Base-by-base conservation (phyloP, 2,888 invertebrate species). In the Ischnus inquisitorius region DNA sequence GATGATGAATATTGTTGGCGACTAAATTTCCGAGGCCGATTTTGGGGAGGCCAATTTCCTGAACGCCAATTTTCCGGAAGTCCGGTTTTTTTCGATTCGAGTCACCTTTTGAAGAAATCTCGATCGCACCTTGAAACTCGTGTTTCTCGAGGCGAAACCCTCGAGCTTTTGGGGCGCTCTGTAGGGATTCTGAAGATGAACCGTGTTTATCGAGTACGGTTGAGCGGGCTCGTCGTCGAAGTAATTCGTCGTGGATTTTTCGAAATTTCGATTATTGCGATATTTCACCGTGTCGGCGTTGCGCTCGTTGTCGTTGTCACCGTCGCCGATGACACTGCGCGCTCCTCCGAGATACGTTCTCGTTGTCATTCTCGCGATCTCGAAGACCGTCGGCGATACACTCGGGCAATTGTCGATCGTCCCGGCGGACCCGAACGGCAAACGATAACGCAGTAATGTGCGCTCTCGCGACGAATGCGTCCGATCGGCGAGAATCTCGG, bases 111-210 rank as follows among this genome's bases (percentile, higher is more conserved):
- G 79, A 41, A 84, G 80, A 34, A 84, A 83, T 82, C 77, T 85
- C 19, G 69, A 79, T 28, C 84, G 83, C 51, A 85, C 69, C 67
- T 87, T 86, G n/a, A 86, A 79, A 69, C 79, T 77, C 3, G 78
- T 76, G 43, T 90, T 89, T 5, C 80, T 76, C 3, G 85, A n/a
- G 2, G 87, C 79, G 80, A 87, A 91, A 51, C 89, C 90, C 16
- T 91, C 91, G 62, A 89, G 68, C 34, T 81, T 85, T 72, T 88
- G 87, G 0, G 88, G 79, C 1, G 86, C 67, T 71, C 77, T 89
- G 76, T 91, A 91, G 10, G 88, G 87, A 86, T 90, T 89, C 76
- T 90, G 90, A 3, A 91, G 75, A 65, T 91, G 90, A 16, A 90
- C 65, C 1, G 89, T 89, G 62, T 90, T 89, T 60, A 91, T 86